phyloP scores from a whole-genome alignment of 2,888 invertebrate species.

The Lepetodrilus schrolli region DNA sequence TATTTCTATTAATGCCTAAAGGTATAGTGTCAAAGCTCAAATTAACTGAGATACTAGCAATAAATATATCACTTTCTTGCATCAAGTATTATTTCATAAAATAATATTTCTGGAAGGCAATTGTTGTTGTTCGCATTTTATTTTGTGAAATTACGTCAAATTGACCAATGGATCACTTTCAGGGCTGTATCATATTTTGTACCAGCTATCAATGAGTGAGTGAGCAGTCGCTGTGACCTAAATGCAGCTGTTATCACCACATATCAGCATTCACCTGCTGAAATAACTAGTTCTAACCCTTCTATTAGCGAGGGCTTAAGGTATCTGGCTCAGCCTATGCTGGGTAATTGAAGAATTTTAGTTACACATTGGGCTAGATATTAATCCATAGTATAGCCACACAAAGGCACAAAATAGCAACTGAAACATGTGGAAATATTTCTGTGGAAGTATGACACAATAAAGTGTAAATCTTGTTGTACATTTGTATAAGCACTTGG shows the following conservation, averaged over 20 bases:
- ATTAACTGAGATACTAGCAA: no score
- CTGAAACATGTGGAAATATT: not conserved
- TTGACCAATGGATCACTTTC: no score
- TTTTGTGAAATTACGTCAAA: no score
- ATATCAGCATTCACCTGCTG: constrained; percentile 10
- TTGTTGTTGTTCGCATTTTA: no score
- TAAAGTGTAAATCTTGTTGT: not conserved
- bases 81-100: no score
- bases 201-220: no score
- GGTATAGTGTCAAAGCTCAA: no score
- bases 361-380: not conserved
- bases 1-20: no score
- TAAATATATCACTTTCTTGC: no score
- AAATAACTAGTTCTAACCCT: constrained; percentile 6
- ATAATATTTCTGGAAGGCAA: no score
- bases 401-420: constrained; percentile 25
- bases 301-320: not conserved
- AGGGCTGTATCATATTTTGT: no score
- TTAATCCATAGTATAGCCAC: not conserved
- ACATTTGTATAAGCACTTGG: not conserved
- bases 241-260: not conserved
- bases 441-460: constrained; percentile 8
- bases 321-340: not conserved
- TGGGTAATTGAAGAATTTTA: not conserved
- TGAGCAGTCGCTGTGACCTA: not conserved